A percentile compares a stretch with the other conserved stretches of the same genome.
These are phyloP conservation scores for Sebastes steindachneri DNA, from an alignment of 2,797 vertebrate genomes.

Conservation along the genomic window DNA sequence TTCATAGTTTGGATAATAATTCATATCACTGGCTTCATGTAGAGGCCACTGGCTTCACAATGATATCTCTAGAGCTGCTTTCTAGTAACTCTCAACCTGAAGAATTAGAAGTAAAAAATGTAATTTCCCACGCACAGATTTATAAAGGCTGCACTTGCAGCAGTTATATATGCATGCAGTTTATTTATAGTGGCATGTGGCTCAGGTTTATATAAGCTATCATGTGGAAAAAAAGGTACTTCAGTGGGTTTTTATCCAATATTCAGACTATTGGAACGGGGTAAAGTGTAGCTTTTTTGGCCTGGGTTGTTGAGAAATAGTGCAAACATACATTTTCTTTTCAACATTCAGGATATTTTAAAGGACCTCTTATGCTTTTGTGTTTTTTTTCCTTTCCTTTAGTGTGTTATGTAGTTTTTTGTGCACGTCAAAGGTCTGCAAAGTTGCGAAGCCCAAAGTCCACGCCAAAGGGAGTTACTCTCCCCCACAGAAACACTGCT, in stretches of 20 bases:
- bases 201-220: constrained; percentile 30
- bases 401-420: too few species aligned
- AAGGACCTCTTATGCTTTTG: background rate
- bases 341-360: background rate
- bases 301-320: background rate
- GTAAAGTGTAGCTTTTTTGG: background rate
- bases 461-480: too few species aligned
- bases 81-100: background rate
- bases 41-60: background rate
- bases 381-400: too few species aligned
- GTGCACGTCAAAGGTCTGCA: too few species aligned
- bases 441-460: too few species aligned
- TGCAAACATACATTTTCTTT: background rate
- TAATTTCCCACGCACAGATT: constrained; percentile 19
- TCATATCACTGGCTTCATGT: background rate
- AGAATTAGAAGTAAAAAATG: constrained; percentile 12
- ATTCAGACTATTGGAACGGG: background rate
- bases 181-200: constrained; percentile 20
- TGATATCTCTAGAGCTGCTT: background rate
- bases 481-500: too few species aligned
- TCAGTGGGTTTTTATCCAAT: background rate
- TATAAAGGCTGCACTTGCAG: background rate
- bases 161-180: background rate
- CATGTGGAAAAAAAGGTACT: background rate
- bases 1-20: background rate